Evolutionary conservation across 2,797 vertebrate species (phyloP), one percentile per base, ranked within the genome.

Genomic region (Coilia nasus): DNA sequence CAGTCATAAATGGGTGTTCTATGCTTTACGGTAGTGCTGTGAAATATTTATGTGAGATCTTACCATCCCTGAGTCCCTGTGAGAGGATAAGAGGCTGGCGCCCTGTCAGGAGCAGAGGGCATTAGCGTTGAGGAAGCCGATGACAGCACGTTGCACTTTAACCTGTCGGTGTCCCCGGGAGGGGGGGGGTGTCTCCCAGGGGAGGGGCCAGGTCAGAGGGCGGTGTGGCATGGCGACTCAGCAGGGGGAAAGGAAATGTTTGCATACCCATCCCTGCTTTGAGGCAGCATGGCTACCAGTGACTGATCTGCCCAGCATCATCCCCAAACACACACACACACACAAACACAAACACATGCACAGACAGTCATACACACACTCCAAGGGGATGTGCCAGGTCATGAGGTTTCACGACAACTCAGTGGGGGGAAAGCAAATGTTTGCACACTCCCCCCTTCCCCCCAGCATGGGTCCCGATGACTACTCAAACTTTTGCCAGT

Each of bases 41-140:
- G 59, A 89, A 92, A 90, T 90, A 91, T 92, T 91, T 75, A 92
- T 89, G 81, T 25, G 23, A 82, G 57, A 84, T 89, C 87, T 87
- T 86, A 83, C 50, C 64, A 78, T 47, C 23, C 82, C 82, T 31
- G 31, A 19, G 17, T 75, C 14, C 31, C 28, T 19, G 17, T 75
- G 71, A 62, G 23, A 62, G 81, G 47, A 83, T 84, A 87, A 88
- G 87, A 80, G 71, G 28, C 64, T 60, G 82, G 12, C 11, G 56
- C 56, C 83, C 81, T 81, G 84, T 85, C 60, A n/a, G 80, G 84
- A 84, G 88, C 83, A 81, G 82, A 83, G 83, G 83, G 82, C 82
- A 84, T 89, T 84, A 86, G 86, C 82, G 31, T 54, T 9, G 83
- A 83, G 84, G 88, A 90, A 87, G 87, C 88, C n/a, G 67, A 83